These are phyloP conservation scores for Oophaga pumilio DNA, from an alignment of 2,113 vertebrate species.

Conservation along the genomic window DNA sequence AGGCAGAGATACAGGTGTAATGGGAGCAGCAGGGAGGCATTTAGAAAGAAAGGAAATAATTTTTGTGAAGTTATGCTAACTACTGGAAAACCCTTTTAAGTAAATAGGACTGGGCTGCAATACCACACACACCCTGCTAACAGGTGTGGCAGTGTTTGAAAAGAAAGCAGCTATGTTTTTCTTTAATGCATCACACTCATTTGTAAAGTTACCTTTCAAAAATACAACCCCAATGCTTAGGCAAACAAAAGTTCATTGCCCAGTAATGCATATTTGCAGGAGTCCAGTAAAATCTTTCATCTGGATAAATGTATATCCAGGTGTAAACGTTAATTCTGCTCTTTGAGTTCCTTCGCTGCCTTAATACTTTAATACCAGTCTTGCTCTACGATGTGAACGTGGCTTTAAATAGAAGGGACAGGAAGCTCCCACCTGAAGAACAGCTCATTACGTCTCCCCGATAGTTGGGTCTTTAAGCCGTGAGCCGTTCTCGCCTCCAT, in stretches of 20 bases:
- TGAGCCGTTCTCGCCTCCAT: not conserved
- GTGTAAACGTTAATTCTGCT: no score
- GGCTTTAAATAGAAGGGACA: conserved; percentile 14
- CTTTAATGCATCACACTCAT: not conserved
- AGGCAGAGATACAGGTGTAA: no score
- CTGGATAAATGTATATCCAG: not conserved
- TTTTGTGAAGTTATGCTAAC: no score
- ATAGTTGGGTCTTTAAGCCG: conserved; percentile 1
- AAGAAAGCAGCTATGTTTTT: not conserved
- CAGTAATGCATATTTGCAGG: no score
- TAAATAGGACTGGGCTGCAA: not conserved
- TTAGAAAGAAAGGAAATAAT: no score
- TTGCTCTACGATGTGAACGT: not conserved
- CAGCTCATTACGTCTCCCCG: conserved; percentile 25
- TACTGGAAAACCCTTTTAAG: no score
- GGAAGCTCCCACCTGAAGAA: not conserved
- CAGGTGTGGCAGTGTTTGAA: not conserved
- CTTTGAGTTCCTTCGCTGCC: not conserved
- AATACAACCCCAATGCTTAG: no score
- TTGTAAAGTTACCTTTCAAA: no score
- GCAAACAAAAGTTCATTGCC: not conserved
- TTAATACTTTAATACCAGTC: conserved; percentile 31
- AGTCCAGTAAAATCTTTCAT: not conserved
- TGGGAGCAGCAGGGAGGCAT: no score
- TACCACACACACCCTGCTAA: not conserved